Evolutionary conservation across 2,888 invertebrate genomes (phyloP).

Genomic region (Nymphalis urticae): DNA sequence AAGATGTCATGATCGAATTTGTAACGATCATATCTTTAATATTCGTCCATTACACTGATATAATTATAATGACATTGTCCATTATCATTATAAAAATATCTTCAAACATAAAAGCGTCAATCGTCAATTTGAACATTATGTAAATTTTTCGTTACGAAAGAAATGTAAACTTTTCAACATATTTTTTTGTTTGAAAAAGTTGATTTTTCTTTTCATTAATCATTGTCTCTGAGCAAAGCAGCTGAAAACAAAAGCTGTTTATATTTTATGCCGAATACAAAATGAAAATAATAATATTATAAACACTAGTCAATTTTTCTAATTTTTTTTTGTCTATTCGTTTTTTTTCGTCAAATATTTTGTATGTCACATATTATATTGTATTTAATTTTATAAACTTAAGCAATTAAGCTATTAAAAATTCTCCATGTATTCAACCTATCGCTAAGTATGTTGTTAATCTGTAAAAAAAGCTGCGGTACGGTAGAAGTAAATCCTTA

Average conservation of each 20-base stretch:
- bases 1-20: too few species aligned
- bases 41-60: background rate
- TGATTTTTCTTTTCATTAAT: slow-evolving; percentile 5
- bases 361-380: too few species aligned
- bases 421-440: too few species aligned
- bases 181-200: slow-evolving; percentile 5
- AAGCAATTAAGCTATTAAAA: too few species aligned
- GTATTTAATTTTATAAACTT: too few species aligned
- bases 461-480: too few species aligned
- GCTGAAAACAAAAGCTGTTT: background rate
- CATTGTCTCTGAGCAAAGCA: background rate
- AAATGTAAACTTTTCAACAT: background rate
- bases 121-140: slow-evolving; percentile 13
- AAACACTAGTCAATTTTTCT: too few species aligned
- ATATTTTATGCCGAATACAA: background rate
- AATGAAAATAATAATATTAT: background rate
- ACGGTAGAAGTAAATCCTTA: too few species aligned
- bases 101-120: background rate
- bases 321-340: too few species aligned
- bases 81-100: background rate
- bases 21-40: too few species aligned
- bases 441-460: too few species aligned
- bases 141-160: background rate
- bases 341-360: too few species aligned
- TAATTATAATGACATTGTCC: background rate